Evolutionary conservation across 2,888 invertebrate species (phyloP).

Genomic region (Linhomoeus sp.): DNA sequence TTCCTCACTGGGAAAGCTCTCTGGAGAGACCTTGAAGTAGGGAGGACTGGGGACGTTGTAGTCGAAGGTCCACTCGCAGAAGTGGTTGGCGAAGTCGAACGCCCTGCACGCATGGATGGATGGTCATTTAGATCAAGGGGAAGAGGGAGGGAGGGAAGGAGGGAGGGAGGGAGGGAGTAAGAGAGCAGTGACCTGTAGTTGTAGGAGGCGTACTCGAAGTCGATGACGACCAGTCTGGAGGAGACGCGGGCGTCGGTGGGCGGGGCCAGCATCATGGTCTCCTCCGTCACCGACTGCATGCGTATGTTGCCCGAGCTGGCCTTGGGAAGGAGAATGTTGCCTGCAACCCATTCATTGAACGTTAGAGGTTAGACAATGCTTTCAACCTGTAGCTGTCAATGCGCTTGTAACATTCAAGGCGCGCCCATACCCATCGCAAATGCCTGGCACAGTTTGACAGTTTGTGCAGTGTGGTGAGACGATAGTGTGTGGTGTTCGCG

Average conservation of each 20-base stretch:
- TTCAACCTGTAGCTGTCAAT: too few relatives aligned
- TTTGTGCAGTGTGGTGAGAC: too few relatives aligned
- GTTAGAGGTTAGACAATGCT: too few relatives aligned
- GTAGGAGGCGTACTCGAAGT: conserved; percentile 86
- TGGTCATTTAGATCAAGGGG: background rate
- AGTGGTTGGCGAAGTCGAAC: conserved; percentile 83
- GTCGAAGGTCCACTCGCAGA: conserved; percentile 69
- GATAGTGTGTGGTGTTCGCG: too few relatives aligned
- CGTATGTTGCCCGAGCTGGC: conserved; percentile 23
- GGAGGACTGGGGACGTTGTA: conserved; percentile 58
- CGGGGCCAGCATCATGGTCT: background rate
- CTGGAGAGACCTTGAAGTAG: conserved; percentile 47
- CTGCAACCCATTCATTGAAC: too few relatives aligned
- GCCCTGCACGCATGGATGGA: conserved; percentile 36
- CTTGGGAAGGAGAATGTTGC: conserved; percentile 29
- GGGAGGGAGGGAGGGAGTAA: background rate
- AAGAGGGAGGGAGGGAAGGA: background rate
- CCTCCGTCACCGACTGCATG: conserved; percentile 17
- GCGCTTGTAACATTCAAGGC: too few relatives aligned
- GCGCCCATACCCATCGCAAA: too few relatives aligned
- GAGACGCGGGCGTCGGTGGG: conserved; percentile 8
- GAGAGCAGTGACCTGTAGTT: conserved; percentile 43
- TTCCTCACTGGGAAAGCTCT: conserved; percentile 51
- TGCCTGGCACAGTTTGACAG: too few relatives aligned
- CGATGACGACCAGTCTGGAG: conserved; percentile 48